A percentile compares a stretch with the other conserved stretches of the same genome.
Conservation (phyloP, 2,888 invertebrate species). For the Pollenia amentaria region DNA sequence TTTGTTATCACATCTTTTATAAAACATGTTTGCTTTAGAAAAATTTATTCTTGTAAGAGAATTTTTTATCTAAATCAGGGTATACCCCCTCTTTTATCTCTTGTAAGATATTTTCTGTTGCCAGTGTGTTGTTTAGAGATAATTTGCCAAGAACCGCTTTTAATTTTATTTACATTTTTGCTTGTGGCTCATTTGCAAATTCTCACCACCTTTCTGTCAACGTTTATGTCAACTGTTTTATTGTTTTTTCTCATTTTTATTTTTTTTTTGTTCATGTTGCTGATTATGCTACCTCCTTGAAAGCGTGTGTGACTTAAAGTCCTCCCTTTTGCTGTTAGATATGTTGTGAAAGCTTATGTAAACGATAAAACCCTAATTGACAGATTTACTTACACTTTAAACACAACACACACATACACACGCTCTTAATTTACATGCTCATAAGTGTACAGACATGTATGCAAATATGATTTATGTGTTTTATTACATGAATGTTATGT, state of each 20-base stretch:
- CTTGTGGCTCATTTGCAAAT: constrained; percentile 13
- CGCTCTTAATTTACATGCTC: background rate
- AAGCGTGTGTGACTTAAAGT: constrained; percentile 38
- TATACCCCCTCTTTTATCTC: too few relatives aligned
- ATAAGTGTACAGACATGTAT: constrained; percentile 45
- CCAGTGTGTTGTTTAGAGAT: background rate
- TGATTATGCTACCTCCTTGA: constrained; percentile 33
- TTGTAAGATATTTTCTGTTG: too few relatives aligned
- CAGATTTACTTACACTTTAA: constrained; percentile 71
- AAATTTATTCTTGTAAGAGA: too few relatives aligned
- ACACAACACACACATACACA: constrained; percentile 31
- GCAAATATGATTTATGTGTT: constrained; percentile 68
- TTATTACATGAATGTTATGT: background rate
- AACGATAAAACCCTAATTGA: constrained; percentile 70
- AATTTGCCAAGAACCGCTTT: background rate
- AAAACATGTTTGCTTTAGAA: too few relatives aligned
- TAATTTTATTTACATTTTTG: constrained; percentile 14
- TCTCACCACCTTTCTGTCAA: background rate
- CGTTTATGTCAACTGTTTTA: constrained; percentile 41
- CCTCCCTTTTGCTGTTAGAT: constrained; percentile 50
- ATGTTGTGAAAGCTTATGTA: constrained; percentile 66
- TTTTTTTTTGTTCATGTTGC: background rate
- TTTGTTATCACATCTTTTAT: too few relatives aligned
- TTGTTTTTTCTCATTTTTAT: background rate
- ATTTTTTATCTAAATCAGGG: too few relatives aligned